These are phyloP conservation scores for Lucilia cuprina DNA, from an alignment of 1,140 invertebrate genomes.

Conservation along the genomic window DNA sequence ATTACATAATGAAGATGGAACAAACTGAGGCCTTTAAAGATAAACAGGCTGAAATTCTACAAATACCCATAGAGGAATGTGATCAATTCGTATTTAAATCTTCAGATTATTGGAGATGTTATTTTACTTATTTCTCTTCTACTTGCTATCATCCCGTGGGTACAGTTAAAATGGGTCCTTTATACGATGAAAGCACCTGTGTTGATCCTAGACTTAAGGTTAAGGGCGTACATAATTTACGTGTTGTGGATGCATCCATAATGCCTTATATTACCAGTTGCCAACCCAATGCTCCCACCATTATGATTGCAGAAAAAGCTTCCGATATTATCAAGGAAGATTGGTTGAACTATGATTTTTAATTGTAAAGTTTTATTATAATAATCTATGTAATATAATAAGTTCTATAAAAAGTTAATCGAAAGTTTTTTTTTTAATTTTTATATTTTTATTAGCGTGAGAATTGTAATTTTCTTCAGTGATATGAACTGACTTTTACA, in stretches of 20 bases:
- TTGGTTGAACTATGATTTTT: constrained; percentile 63
- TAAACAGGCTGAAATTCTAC: constrained; percentile 66
- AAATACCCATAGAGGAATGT: constrained; percentile 70
- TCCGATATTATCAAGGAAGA: constrained; percentile 74
- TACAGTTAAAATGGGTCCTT: constrained; percentile 79
- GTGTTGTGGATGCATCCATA: constrained; percentile 81
- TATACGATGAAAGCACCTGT: constrained; percentile 68
- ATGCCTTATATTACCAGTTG: constrained; percentile 76
- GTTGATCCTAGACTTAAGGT: constrained; percentile 74
- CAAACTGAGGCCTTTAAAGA: constrained; percentile 68
- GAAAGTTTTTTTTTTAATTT: no score
- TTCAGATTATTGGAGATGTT: constrained; percentile 71
- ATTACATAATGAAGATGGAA: constrained; percentile 68
- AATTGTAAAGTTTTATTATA: no score
- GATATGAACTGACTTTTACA: no score
- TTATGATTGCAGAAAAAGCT: constrained; percentile 81
- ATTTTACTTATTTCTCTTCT: constrained; percentile 67
- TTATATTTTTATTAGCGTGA: no score
- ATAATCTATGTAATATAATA: no score
- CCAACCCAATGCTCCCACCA: constrained; percentile 77
- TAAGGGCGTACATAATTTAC: constrained; percentile 69
- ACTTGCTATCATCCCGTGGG: constrained; percentile 76
- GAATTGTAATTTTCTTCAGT: no score
- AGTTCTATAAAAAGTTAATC: no score
- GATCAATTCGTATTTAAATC: constrained; percentile 48